Conservation (phyloP, 2,797 vertebrate species). For the Pachyuromys duprasi region DNA sequence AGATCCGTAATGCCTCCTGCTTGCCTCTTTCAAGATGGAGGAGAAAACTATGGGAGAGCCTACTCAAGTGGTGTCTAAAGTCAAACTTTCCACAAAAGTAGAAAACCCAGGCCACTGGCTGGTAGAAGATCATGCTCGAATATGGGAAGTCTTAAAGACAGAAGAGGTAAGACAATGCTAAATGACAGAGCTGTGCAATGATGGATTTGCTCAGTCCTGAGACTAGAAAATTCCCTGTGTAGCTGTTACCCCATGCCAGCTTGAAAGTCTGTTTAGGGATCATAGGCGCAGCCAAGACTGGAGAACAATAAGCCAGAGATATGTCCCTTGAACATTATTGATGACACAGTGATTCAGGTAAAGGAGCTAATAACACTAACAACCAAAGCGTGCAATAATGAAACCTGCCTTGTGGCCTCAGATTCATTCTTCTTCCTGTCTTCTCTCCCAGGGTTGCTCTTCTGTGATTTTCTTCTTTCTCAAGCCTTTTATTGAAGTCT, state of each 20-base stretch:
- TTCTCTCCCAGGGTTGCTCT: background rate
- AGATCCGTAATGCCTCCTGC: conserved; percentile 69
- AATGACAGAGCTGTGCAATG: background rate
- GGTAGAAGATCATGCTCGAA: conserved; percentile 54
- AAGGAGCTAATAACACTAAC: background rate
- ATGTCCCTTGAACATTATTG: background rate
- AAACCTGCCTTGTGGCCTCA: background rate
- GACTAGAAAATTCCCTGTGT: background rate
- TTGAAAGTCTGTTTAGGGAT: background rate
- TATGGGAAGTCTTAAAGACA: conserved; percentile 73
- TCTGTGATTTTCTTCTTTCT: background rate
- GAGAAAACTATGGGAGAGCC: background rate
- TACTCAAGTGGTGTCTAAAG: conserved; percentile 45
- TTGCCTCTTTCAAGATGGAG: background rate
- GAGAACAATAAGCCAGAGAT: background rate
- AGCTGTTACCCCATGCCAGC: background rate
- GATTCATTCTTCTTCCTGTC: background rate
- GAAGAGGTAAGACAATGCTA: conserved; percentile 73
- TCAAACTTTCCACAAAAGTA: conserved; percentile 10
- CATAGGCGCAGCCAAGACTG: background rate
- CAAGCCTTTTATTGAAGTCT: background rate
- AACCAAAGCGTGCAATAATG: background rate
- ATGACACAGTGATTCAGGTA: background rate
- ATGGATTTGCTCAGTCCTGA: background rate
- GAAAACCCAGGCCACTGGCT: conserved; percentile 64